Percentiles rank a stretch among this genome's conserved stretches.
Conservation (phyloP, 2,113 vertebrate genomes). For the Erpornis zantholeuca region DNA sequence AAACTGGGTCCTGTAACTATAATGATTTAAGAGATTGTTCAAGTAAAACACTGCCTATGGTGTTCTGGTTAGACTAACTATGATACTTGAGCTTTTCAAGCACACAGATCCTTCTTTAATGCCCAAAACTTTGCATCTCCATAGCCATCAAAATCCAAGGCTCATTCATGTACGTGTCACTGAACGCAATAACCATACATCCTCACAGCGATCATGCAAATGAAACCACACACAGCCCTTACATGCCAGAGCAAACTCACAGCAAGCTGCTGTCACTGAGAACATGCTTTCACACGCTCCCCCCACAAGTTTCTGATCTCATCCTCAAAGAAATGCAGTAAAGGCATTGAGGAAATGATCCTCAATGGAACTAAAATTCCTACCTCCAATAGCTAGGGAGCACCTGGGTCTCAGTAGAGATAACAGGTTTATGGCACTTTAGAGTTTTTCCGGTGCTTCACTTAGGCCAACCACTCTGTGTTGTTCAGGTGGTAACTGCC, state of each 20-base stretch:
- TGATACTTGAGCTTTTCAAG: neutral
- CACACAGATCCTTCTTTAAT: neutral
- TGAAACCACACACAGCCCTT: neutral
- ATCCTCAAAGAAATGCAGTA: neutral
- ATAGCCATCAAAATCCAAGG: neutral
- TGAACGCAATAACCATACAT: fast-evolving
- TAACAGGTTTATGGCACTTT: neutral
- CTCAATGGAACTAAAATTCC: neutral
- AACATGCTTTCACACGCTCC: neutral
- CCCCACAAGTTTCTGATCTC: neutral
- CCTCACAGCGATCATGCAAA: neutral
- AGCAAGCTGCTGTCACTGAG: neutral
- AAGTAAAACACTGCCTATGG: neutral
- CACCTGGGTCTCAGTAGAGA: neutral
- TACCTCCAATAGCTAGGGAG: neutral
- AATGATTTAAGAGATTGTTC: neutral
- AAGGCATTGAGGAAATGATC: neutral
- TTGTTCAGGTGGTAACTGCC: neutral
- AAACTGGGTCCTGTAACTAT: neutral
- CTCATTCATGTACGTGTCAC: fast-evolving
- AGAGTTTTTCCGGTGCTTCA: neutral
- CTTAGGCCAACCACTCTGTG: neutral
- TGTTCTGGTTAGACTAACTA: neutral
- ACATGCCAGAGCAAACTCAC: neutral
- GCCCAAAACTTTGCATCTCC: neutral